Base-by-base conservation (phyloP, 1,140 invertebrate genomes). In the Drosophila ogumai region DNA sequence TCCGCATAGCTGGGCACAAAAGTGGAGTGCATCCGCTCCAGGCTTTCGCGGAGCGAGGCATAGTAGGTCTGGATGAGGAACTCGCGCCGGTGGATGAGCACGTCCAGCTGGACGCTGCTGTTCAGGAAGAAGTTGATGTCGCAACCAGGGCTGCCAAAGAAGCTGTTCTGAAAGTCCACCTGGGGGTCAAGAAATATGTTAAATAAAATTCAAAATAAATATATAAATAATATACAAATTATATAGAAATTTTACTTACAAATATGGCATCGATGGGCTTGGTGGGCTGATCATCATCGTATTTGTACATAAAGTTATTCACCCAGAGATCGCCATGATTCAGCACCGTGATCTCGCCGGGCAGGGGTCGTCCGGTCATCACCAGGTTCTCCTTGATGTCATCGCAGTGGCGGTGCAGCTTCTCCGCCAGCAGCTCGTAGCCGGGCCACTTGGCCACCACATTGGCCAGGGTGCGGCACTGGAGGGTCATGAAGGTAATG, bases 221-320 rank as follows among this genome's bases (percentile, higher is more conserved):
- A 40, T 6, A 38, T 17, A 19, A 22, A 36, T 41, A 22, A 31
- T 15, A 32, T 7, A 1, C 3, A 5, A 4, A 12, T 22, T 22
- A n/a, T 9, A 1, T 31, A 28, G 13, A 15, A 3, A 8, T 3
- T 7, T 8, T 0, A 79, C 91, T 91, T 28, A 92, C 91, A 28
- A 92, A 92, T 28, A 92, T 79, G 32, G 81, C 91, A 75, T 92
- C 91, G 19, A 81, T 85, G 31, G 91, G 91, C 34, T 71, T 71
- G 2, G 74, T 90, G 46, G 81, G 73, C 47, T 73, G 57, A 65
- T 76, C 43, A 6, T 81, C 91, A 31, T 93, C 64, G 64, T 94
- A 94, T 84, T 93, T 93, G 75, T 94, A 94, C 92, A 94, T 92
- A 69, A 94, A 93, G 66, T 94, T 94, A 68, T 94, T 94, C 12